Conservation (phyloP, 2,888 invertebrate genomes). For the Cyclophora albipunctata region DNA sequence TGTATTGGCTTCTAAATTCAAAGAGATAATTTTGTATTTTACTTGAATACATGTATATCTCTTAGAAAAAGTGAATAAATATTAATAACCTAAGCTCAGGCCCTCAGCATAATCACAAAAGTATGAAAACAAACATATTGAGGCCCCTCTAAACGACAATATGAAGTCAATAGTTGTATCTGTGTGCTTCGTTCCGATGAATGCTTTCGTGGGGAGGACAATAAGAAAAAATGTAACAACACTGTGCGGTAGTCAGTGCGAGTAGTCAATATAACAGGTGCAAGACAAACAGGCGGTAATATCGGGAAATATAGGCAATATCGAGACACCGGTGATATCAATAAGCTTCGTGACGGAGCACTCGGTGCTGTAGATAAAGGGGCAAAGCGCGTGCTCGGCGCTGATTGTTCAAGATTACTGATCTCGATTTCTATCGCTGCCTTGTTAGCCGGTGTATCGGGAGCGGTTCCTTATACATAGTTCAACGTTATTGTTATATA, state of each 20-base stretch:
- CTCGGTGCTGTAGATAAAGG: conserved; percentile 32
- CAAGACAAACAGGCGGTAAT: conserved; percentile 62
- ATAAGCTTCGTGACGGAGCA: conserved; percentile 37
- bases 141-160: conserved; percentile 33
- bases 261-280: conserved; percentile 44
- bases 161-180: conserved; percentile 44
- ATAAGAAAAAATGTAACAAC: conserved; percentile 45
- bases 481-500: too few relatives aligned
- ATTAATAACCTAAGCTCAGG: too few relatives aligned
- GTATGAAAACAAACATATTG: conserved; percentile 37
- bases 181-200: conserved; percentile 36
- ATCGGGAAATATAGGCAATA: conserved; percentile 37
- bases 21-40: too few relatives aligned
- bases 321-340: conserved; percentile 30
- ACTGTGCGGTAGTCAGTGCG: conserved; percentile 25
- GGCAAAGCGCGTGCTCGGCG: conserved; percentile 41
- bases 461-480: too few relatives aligned
- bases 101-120: conserved; percentile 22
- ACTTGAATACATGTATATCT: too few relatives aligned
- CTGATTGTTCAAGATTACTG: conserved; percentile 48
- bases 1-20: too few relatives aligned
- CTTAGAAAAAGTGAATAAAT: too few relatives aligned
- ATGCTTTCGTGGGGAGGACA: conserved; percentile 36
- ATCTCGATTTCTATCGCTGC: conserved; percentile 30
- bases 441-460: neutral